phyloP scores from a whole-genome alignment of 2,113 vertebrate species.

The Oreochromis spilurus region DNA sequence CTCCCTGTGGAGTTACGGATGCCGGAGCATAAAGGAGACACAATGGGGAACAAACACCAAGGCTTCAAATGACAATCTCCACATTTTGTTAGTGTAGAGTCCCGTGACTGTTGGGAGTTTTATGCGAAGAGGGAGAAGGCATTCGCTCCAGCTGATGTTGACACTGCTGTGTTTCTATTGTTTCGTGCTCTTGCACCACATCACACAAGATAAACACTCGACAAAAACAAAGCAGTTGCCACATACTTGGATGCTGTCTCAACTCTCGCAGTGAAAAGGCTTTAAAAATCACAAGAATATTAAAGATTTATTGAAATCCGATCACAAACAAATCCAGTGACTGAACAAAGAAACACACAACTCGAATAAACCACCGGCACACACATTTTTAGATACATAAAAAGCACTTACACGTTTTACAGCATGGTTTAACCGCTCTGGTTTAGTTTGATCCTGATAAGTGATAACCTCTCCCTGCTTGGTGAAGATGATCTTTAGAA shows the following conservation, averaged over 20 bases:
- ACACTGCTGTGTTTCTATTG: background rate
- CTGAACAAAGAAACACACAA: background rate
- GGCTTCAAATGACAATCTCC: slow-evolving; percentile 7
- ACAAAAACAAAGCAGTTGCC: background rate
- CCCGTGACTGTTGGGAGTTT: background rate
- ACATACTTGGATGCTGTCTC: background rate
- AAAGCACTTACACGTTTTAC: background rate
- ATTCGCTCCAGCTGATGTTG: background rate
- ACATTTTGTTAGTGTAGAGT: slow-evolving; percentile 18
- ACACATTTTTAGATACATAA: slow-evolving; percentile 2
- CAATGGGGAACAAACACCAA: slow-evolving; percentile 26
- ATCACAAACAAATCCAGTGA: background rate
- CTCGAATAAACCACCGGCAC: background rate
- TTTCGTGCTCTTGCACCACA: background rate
- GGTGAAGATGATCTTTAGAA: slow-evolving; percentile 1
- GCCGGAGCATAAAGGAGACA: slow-evolving; percentile 19
- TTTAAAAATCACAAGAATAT: background rate
- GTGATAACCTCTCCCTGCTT: background rate
- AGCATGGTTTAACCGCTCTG: background rate
- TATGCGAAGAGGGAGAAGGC: background rate
- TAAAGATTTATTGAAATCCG: slow-evolving; percentile 40
- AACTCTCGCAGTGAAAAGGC: background rate
- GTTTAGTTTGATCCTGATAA: background rate
- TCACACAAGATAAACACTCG: background rate
- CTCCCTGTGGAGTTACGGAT: slow-evolving; percentile 33